Evolutionary conservation across 2,113 vertebrate genomes (phyloP).

Genomic region (Aix galericulata): DNA sequence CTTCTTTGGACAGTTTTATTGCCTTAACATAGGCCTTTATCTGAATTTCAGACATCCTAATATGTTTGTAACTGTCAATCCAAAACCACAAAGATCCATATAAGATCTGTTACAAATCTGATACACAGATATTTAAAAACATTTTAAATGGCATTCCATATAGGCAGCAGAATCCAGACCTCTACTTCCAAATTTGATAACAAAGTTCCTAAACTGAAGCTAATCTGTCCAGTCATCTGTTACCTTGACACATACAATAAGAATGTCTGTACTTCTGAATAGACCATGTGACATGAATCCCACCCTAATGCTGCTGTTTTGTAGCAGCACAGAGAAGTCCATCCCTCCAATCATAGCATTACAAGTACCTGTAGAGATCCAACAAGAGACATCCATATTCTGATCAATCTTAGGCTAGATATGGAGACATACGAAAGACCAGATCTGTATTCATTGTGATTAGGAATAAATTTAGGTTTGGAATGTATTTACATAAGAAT

Average conservation of each 20-base stretch:
- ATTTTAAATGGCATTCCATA: neutral
- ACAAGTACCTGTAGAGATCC: neutral
- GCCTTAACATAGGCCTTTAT: neutral
- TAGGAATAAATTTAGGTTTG: neutral
- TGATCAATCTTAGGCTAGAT: neutral
- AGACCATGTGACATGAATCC: neutral
- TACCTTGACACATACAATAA: neutral
- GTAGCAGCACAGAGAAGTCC: rapidly evolving
- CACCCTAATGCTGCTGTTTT: neutral
- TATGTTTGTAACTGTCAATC: neutral
- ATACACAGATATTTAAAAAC: neutral
- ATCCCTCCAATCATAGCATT: neutral
- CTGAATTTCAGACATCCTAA: neutral
- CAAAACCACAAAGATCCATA: neutral
- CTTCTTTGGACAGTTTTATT: neutral
- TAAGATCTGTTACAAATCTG: neutral
- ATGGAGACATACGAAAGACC: neutral
- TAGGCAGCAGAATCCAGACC: neutral
- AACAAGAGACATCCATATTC: neutral
- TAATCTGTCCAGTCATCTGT: neutral
- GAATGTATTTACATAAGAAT: neutral
- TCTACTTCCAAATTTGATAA: neutral
- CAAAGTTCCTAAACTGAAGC: neutral
- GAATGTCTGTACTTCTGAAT: neutral
- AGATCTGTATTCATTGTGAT: neutral